Conservation (phyloP, 2,113 vertebrate species). For the Planiliza haematocheilus region DNA sequence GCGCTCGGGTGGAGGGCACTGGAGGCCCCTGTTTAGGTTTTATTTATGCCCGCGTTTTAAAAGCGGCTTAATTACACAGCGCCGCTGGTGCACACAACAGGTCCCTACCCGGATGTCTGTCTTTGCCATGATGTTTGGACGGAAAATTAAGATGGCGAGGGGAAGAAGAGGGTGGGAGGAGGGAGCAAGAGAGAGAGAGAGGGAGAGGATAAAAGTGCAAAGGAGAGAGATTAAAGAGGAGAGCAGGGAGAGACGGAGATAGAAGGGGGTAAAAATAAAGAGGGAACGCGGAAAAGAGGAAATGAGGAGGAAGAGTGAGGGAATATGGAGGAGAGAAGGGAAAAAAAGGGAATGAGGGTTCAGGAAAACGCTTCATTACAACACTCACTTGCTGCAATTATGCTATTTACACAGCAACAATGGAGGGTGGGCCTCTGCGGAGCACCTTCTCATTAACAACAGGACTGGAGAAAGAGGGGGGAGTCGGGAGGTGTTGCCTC, state of each 20-base stretch:
- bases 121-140: slow-evolving; percentile 57
- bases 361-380: slow-evolving; percentile 67
- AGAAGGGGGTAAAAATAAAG: slow-evolving; percentile 25
- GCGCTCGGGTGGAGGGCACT: slow-evolving; percentile 73
- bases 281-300: too few species aligned
- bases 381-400: slow-evolving; percentile 70
- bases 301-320: background rate
- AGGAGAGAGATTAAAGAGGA: slow-evolving; percentile 30
- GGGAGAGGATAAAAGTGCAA: slow-evolving; percentile 5
- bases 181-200: slow-evolving; percentile 12
- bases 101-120: slow-evolving; percentile 68
- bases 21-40: slow-evolving; percentile 74
- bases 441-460: slow-evolving; percentile 62
- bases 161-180: slow-evolving; percentile 21
- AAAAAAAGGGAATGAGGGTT: slow-evolving; percentile 16
- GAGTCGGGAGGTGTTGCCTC: slow-evolving; percentile 34
- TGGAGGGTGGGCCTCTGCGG: slow-evolving; percentile 54
- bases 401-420: slow-evolving; percentile 75
- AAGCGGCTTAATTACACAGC: slow-evolving; percentile 77
- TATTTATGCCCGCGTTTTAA: slow-evolving; percentile 75
- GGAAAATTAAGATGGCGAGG: slow-evolving; percentile 65
- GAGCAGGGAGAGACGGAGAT: slow-evolving; percentile 21
- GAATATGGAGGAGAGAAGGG: slow-evolving; percentile 5
- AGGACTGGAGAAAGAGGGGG: slow-evolving; percentile 13
- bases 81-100: slow-evolving; percentile 71